A percentile compares a stretch with the other conserved stretches of the same genome.
phyloP scores from a whole-genome alignment of 64 coral and sea anemone species.

The Anthopleura sola region DNA sequence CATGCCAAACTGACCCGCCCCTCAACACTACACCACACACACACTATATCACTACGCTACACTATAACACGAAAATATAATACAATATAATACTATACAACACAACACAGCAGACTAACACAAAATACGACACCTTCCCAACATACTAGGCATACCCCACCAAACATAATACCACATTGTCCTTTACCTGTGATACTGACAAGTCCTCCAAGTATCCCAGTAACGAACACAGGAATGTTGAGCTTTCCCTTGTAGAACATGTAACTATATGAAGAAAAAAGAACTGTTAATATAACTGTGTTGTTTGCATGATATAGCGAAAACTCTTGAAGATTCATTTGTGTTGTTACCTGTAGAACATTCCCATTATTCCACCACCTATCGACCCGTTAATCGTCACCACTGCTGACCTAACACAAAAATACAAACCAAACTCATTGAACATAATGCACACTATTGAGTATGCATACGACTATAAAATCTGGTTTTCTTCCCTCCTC shows the following conservation, averaged over 20 bases:
- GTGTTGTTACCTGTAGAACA: conserved; percentile 39
- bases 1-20: too few relatives aligned
- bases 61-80: too few relatives aligned
- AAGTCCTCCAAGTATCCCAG: conserved; percentile 65
- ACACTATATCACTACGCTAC: too few relatives aligned
- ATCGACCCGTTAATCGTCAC: conserved; percentile 58
- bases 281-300: neutral
- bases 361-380: conserved; percentile 45
- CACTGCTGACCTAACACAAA: conserved; percentile 34
- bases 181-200: conserved; percentile 73
- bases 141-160: too few relatives aligned
- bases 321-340: too few relatives aligned
- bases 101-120: too few relatives aligned
- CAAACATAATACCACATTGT: too few relatives aligned
- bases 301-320: too few relatives aligned
- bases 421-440: neutral
- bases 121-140: too few relatives aligned
- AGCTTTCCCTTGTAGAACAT: conserved; percentile 63
- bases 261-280: conserved; percentile 45
- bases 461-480: neutral
- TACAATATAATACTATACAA: too few relatives aligned
- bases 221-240: conserved; percentile 59
- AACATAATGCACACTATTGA: neutral
- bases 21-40: too few relatives aligned
- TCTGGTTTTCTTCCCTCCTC: too few relatives aligned